Evolutionary conservation across 2,888 invertebrate genomes (phyloP).

Genomic region (Andrena praecox): DNA sequence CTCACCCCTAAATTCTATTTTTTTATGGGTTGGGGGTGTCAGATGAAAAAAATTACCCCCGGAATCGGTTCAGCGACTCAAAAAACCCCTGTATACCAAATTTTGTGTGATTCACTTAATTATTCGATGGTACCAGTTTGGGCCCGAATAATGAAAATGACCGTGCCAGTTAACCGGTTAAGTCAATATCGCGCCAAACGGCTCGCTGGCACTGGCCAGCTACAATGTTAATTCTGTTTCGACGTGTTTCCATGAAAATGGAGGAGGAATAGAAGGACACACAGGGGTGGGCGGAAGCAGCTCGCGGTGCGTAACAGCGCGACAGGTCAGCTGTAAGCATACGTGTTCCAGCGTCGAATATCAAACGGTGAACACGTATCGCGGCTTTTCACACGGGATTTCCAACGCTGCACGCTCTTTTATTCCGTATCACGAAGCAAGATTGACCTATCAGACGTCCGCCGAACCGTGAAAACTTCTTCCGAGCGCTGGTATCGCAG

Average conservation of each 20-base stretch:
- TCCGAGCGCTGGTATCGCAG: neutral
- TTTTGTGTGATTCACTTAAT: too few relatives aligned
- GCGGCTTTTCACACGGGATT: conserved; percentile 11
- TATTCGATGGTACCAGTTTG: too few relatives aligned
- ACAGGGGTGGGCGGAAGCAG: neutral
- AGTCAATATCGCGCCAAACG: conserved; percentile 60
- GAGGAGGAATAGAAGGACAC: conserved; percentile 5
- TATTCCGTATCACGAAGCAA: conserved; percentile 11
- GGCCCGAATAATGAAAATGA: too few relatives aligned
- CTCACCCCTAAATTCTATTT: too few relatives aligned
- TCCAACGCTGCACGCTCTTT: conserved; percentile 5
- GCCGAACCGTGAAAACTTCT: conserved; percentile 22
- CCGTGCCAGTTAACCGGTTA: conserved; percentile 9
- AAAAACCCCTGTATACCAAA: too few relatives aligned
- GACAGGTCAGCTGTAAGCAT: conserved; percentile 26
- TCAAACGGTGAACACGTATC: conserved; percentile 26
- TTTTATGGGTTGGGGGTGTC: too few relatives aligned
- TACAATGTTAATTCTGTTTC: conserved; percentile 52
- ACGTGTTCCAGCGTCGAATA: conserved; percentile 22
- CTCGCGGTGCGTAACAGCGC: conserved; percentile 5
- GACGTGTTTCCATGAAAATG: conserved; percentile 3
- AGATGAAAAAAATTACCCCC: too few relatives aligned
- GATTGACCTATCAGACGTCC: conserved; percentile 28
- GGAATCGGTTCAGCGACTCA: too few relatives aligned
- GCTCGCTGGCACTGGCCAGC: conserved; percentile 17